Base-by-base conservation (phyloP, 1,140 invertebrate genomes). In the Heliconius hewitsoni region DNA sequence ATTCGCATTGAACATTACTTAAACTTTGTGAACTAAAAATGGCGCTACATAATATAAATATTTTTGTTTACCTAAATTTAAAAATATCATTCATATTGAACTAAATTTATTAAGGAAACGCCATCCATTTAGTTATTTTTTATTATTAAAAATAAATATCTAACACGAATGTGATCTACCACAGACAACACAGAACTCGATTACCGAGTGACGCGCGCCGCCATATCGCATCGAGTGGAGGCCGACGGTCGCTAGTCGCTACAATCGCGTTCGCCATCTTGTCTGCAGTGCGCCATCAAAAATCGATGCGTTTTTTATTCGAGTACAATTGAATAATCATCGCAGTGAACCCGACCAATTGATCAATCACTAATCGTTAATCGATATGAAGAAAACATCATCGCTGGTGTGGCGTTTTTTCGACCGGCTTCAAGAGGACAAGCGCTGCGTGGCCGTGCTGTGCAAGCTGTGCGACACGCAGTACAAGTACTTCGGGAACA, bases 401-500 rank as follows among this genome's bases (percentile, higher is more conserved):
- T 94, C 93, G 42, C 66, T 90, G 71, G 93, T 93, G 77, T 94
- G 93, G 93, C 85, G 88, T 77, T 93, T 93, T 83, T 94, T 93
- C 81, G 93, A 94, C 81, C 92, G 93, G 19, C 73, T 94, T 23
- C 88, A 92, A 85, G 90, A 93, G 66, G 85, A 91, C 82, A 86
- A 89, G 30, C 85, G 93, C 86, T 91, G 90, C 86, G 83, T 90
- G 8, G 83, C 89, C 9, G 91, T 94, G 74, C 83, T 93, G 88
- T 94, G 93, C 83, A 94, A 93, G 91, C 88, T 94, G 82, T 94
- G 93, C 84, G 93, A 94, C 81, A 86, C 82, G 27, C 88, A 92
- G 76, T 93, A 93, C 80, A 94, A 94, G 81, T 94, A 89, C 84
- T 94, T 93, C 73, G 93, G 93, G 42, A 94, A 93, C 82, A 94